phyloP scores from a whole-genome alignment of 2,888 invertebrate species.

The Melieria omissa region DNA sequence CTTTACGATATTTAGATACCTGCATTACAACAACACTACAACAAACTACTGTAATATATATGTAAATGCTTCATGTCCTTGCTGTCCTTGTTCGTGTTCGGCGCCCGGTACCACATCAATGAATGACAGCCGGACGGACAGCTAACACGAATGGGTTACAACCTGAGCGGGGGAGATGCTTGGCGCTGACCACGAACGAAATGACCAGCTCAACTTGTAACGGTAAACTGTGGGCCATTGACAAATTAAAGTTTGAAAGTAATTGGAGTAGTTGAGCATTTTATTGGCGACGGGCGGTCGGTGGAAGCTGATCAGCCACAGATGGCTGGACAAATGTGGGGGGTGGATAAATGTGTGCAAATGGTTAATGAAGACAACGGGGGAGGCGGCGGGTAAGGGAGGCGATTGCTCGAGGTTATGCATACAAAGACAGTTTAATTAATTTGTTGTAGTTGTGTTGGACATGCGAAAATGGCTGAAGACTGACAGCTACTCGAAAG shows the following conservation, averaged over 20 bases:
- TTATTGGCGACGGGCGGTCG: background rate
- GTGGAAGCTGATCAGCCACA: no score
- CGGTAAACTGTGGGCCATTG: conserved; percentile 20
- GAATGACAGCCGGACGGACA: conserved; percentile 23
- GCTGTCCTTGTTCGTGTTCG: background rate
- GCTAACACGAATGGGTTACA: conserved; percentile 32
- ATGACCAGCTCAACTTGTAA: background rate
- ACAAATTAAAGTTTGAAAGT: conserved; percentile 35
- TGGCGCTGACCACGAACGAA: background rate
- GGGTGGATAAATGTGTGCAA: background rate
- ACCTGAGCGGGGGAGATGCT: background rate
- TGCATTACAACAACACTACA: background rate
- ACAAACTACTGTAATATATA: background rate
- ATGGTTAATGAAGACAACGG: background rate
- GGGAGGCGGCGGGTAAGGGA: no score
- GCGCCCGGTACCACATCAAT: background rate
- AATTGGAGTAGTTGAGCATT: conserved; percentile 26
- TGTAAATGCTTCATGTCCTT: background rate
- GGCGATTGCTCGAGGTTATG: background rate
- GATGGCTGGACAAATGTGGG: background rate
- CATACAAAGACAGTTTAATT: conserved; percentile 52
- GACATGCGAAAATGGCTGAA: background rate
- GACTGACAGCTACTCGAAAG: conserved; percentile 59
- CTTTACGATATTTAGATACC: background rate
- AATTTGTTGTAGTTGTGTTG: conserved; percentile 45